Conservation (phyloP, 64 coral and sea anemone genomes). For the Exaiptasia diaphana region DNA sequence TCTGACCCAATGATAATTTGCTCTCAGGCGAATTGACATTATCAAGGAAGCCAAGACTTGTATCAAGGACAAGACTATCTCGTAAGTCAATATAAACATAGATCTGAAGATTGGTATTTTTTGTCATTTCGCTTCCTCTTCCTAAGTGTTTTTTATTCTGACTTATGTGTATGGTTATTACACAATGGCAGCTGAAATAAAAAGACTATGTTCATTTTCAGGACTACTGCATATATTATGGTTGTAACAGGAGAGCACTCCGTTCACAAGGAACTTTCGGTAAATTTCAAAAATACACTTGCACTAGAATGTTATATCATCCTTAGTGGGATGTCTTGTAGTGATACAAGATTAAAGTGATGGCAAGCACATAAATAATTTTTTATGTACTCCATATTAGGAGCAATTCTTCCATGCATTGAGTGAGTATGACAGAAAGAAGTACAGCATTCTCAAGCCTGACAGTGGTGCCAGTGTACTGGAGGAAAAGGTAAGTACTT, state of each 20-base stretch:
- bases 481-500: conserved; percentile 82
- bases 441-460: conserved; percentile 86
- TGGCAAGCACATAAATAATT: too few relatives aligned
- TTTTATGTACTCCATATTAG: too few relatives aligned
- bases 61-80: conserved; percentile 5
- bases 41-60: conserved; percentile 45
- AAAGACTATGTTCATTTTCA: too few relatives aligned
- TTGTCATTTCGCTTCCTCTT: too few relatives aligned
- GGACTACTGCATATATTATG: conserved; percentile 70
- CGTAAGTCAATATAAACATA: neutral
- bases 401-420: conserved; percentile 30
- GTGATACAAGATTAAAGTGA: too few relatives aligned
- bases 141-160: too few relatives aligned
- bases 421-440: conserved; percentile 69
- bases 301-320: too few relatives aligned
- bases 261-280: conserved; percentile 39
- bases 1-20: neutral
- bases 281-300: too few relatives aligned
- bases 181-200: too few relatives aligned
- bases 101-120: neutral
- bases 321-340: too few relatives aligned
- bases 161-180: too few relatives aligned
- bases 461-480: conserved; percentile 93
- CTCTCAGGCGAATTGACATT: conserved; percentile 55
- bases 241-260: conserved; percentile 92